phyloP scores from a whole-genome alignment of 2,797 vertebrate species.

The Ceryle rudis region DNA sequence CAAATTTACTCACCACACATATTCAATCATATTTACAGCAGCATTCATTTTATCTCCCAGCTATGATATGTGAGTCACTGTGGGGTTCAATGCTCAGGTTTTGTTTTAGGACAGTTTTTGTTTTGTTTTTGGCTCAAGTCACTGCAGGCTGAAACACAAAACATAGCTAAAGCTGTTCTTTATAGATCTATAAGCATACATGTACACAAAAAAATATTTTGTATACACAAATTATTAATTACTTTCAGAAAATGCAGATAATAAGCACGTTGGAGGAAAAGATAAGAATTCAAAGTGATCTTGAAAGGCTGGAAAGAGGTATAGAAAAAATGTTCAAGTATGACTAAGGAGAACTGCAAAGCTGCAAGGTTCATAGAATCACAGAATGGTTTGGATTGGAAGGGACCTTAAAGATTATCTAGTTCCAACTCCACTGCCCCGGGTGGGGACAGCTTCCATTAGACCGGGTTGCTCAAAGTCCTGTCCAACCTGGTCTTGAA shows the following conservation, averaged over 20 bases:
- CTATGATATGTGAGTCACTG: background rate
- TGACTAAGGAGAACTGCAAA: background rate
- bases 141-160: background rate
- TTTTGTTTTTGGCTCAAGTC: background rate
- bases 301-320: background rate
- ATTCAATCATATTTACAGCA: background rate
- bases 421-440: too few species aligned
- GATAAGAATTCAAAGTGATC: background rate
- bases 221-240: background rate
- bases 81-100: background rate
- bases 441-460: too few species aligned
- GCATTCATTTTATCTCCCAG: background rate
- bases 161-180: background rate
- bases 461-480: too few species aligned
- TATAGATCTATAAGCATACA: background rate
- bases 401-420: too few species aligned
- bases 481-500: too few species aligned
- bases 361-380: background rate
- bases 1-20: background rate
- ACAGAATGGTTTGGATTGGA: too few species aligned
- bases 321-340: background rate
- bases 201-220: background rate
- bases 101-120: background rate
- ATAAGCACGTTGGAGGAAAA: background rate
- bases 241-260: background rate